phyloP scores from a whole-genome alignment of 1,140 invertebrate genomes.

The Ips typographus region DNA sequence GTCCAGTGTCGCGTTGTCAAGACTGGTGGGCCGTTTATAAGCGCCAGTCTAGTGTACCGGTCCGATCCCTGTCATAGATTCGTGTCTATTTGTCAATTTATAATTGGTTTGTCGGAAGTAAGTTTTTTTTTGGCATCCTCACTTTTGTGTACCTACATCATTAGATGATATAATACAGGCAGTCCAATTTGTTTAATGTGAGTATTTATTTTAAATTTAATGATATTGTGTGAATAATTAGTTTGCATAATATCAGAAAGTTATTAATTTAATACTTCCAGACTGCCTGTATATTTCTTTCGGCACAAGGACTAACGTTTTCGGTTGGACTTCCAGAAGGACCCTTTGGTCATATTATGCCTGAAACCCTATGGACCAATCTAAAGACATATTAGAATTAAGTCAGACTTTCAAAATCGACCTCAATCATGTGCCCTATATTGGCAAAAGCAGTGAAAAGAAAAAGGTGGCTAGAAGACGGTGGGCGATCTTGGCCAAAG shows the following conservation, averaged over 20 bases:
- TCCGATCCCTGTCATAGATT: background rate
- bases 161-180: conserved; percentile 3
- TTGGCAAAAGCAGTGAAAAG: conserved; percentile 44
- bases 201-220: background rate
- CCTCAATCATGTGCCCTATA: conserved; percentile 43
- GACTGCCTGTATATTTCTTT: background rate
- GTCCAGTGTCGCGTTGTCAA: conserved; percentile 12
- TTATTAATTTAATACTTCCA: background rate
- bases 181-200: background rate
- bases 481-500: conserved; percentile 70
- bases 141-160: background rate
- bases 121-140: conserved; percentile 1
- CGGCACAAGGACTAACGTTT: conserved; percentile 9
- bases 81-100: background rate
- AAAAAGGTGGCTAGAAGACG: conserved; percentile 61
- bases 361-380: conserved; percentile 48
- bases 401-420: conserved; percentile 45
- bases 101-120: conserved; percentile 5
- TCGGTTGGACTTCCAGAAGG: conserved; percentile 25
- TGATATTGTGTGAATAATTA: too few relatives aligned
- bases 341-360: conserved; percentile 9
- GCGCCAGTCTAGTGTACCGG: background rate
- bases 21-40: background rate
- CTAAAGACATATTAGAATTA: conserved; percentile 43
- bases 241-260: too few relatives aligned